These are phyloP conservation scores for Ovis aries DNA, from an alignment of 2,113 vertebrate genomes.

Conservation along the genomic window DNA sequence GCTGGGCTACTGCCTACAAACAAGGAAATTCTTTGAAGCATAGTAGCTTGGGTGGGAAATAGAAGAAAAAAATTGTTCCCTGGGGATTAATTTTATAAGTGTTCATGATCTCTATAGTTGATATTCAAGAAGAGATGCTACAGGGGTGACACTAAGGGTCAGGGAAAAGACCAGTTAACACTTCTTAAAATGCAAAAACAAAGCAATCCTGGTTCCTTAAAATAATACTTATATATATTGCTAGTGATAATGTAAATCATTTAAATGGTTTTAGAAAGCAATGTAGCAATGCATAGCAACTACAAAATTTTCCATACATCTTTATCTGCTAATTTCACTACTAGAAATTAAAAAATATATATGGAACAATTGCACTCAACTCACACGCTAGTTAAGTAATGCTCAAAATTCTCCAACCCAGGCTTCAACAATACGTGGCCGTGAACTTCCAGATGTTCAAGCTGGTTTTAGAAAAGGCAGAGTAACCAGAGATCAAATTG, in stretches of 20 bases:
- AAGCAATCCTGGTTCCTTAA: neutral
- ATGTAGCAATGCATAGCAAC: neutral
- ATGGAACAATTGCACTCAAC: neutral
- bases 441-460: too few species aligned
- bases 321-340: neutral
- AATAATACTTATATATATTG: neutral
- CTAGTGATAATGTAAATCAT: neutral
- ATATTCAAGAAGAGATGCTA: neutral
- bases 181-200: neutral
- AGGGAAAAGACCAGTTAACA: neutral
- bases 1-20: neutral
- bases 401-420: too few species aligned
- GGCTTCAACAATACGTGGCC: too few species aligned
- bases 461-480: too few species aligned
- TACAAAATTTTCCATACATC: neutral
- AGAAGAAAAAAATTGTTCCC: neutral
- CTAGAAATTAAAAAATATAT: neutral
- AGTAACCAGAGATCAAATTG: too few species aligned
- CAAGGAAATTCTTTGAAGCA: neutral
- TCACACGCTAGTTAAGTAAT: too few species aligned
- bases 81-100: neutral
- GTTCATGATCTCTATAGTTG: neutral
- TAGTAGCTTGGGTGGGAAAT: neutral
- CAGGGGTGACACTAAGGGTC: neutral
- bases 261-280: conserved; percentile 23